A percentile compares a stretch with the other conserved stretches of the same genome.
Conservation (phyloP, 2,888 invertebrate species). For the Pheosia tremula region DNA sequence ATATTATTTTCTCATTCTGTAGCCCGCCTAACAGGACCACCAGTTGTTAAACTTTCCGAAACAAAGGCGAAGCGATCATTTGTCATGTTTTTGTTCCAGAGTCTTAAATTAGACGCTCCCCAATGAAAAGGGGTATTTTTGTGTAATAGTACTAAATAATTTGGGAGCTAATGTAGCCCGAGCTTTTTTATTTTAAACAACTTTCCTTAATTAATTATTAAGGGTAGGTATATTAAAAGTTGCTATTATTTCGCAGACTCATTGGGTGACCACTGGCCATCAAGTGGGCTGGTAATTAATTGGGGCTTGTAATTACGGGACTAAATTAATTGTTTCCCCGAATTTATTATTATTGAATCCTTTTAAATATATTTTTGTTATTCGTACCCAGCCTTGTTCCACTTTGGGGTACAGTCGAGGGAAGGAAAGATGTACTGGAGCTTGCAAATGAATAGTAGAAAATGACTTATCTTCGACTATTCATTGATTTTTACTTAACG, state of each 20-base stretch:
- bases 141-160: conserved; percentile 41
- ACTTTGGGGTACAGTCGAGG: background rate
- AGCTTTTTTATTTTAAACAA: conserved; percentile 36
- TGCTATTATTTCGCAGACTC: conserved; percentile 32
- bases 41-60: conserved; percentile 37
- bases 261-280: conserved; percentile 28
- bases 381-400: background rate
- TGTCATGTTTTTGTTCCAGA: conserved; percentile 44
- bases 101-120: conserved; percentile 42
- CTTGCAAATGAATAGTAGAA: too few species aligned
- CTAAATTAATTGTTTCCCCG: conserved; percentile 5
- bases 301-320: conserved; percentile 25
- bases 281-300: conserved; percentile 11
- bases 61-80: conserved; percentile 38
- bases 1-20: conserved; percentile 12
- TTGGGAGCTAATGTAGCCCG: conserved; percentile 40
- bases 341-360: conserved; percentile 1
- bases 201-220: conserved; percentile 42
- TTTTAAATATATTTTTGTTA: background rate
- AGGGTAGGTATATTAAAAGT: conserved; percentile 33
- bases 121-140: conserved; percentile 42
- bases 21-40: conserved; percentile 30
- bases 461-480: too few species aligned
- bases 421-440: background rate
- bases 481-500: background rate